Base-by-base conservation (phyloP, 2,888 invertebrate species). In the Unio pictorum region DNA sequence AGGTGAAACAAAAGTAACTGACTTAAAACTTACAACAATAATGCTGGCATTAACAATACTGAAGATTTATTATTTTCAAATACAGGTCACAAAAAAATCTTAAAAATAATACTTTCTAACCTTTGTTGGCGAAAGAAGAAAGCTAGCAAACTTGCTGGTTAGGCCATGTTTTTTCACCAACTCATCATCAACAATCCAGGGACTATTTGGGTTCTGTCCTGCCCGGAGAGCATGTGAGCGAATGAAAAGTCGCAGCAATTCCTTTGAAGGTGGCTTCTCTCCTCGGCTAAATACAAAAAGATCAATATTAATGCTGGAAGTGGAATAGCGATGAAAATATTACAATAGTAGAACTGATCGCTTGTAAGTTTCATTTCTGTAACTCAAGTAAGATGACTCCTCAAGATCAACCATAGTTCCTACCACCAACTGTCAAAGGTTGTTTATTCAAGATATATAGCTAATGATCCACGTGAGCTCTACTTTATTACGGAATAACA, bases 121-220 rank as follows among this genome's bases (percentile, higher is more conserved):
- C 83, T 86, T 87, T 0, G 80, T 74, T 60, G 87, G 86, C 3
- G 88, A 87, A 7, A 89, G 76, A 30, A 88, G 80, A 73, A 89
- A 86, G 69, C 88, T 87, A 6, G 88, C 87, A 77, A 89, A 86
- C 76, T 90, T 90, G 79, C 80, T 87, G 20, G 84, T 83, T 18
- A 90, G 79, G 26, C 75, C 78, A 67, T 89, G 84, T 73, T 88
- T 87, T 68, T 86, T 86, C 45, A 90, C 88, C 64, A 88, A 79
- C 6, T 81, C 79, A 34, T 88, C 88, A 69, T 88, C 83, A 3
- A 90, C 90, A 2, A 89, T 85, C 90, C 90, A 90, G 0, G 90
- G 90, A 72, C 88, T 87, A 63, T 82, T 87, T 5, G 81, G 72
- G 59, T 84, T 81, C 28, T 78, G 82, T 23, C 90, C 89, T 23